These are phyloP conservation scores for Aspidoscelis tigris DNA, from an alignment of 2,113 vertebrate species.

Conservation along the genomic window DNA sequence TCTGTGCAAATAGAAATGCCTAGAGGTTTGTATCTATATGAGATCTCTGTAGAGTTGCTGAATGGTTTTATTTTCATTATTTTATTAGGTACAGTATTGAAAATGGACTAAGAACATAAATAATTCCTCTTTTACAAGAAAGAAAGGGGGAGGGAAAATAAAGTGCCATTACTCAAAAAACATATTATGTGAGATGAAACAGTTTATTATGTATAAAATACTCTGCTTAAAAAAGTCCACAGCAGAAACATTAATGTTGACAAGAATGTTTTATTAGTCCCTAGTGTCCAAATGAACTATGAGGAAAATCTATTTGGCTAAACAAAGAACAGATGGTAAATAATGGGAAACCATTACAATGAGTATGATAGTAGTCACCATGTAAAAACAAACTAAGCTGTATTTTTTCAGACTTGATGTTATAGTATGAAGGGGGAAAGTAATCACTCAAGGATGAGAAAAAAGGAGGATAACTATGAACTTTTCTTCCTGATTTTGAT, in stretches of 20 bases:
- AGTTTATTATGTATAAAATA: slow-evolving; percentile 48
- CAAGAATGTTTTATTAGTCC: slow-evolving; percentile 72
- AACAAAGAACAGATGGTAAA: slow-evolving; percentile 76
- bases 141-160: slow-evolving; percentile 29
- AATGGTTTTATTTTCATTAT: slow-evolving; percentile 10
- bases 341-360: slow-evolving; percentile 71
- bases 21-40: not conserved
- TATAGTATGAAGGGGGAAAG: not conserved
- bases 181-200: slow-evolving; percentile 43
- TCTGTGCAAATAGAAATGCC: too few species aligned
- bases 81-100: slow-evolving; percentile 31
- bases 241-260: slow-evolving; percentile 63
- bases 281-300: slow-evolving; percentile 69
- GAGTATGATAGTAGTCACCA: slow-evolving; percentile 52
- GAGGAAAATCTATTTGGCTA: slow-evolving; percentile 73
- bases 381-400: slow-evolving; percentile 60
- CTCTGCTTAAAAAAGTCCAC: slow-evolving; percentile 61
- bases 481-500: too few species aligned
- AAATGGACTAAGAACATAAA: slow-evolving; percentile 28
- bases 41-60: not conserved
- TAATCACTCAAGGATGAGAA: slow-evolving; percentile 47
- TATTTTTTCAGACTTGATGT: slow-evolving; percentile 57
- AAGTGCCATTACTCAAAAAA: slow-evolving; percentile 54
- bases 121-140: slow-evolving; percentile 43
- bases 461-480: not conserved